These are phyloP conservation scores for Amphipoea oculea DNA, from an alignment of 2,888 invertebrate species.

Conservation along the genomic window DNA sequence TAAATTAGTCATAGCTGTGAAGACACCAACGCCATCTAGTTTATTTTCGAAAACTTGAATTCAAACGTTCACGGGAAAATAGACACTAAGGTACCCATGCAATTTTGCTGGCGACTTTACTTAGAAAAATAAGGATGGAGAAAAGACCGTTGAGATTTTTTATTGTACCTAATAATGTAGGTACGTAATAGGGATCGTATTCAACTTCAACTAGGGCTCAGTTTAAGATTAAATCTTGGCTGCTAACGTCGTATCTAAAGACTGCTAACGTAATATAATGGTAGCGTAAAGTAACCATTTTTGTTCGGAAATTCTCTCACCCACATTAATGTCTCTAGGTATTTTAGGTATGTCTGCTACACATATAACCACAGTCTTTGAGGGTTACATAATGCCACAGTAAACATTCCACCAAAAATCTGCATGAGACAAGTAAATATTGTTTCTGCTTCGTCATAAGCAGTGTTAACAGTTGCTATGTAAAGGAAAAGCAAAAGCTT, in stretches of 20 bases:
- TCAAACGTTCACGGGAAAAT: too few species aligned
- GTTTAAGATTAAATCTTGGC: background rate
- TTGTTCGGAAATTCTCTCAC: background rate
- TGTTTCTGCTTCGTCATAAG: constrained; percentile 1
- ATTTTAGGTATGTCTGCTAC: background rate
- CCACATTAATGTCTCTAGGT: background rate
- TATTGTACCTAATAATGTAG: background rate
- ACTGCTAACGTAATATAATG: background rate
- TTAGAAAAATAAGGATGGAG: background rate
- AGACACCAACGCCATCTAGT: too few species aligned
- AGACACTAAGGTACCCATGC: too few species aligned
- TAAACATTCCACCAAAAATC: background rate
- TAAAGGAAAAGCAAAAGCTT: background rate
- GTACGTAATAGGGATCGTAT: background rate
- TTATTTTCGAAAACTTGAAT: too few species aligned
- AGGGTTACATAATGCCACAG: background rate
- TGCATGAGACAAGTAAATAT: constrained; percentile 16
- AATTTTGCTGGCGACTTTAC: too few species aligned
- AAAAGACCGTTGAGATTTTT: background rate
- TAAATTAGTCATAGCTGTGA: too few species aligned
- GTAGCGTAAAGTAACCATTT: background rate
- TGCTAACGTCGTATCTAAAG: background rate
- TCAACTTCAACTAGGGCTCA: background rate
- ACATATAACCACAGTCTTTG: background rate
- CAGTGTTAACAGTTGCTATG: background rate